Conservation (phyloP, 2,797 vertebrate species). For the Pitangus sulphuratus region DNA sequence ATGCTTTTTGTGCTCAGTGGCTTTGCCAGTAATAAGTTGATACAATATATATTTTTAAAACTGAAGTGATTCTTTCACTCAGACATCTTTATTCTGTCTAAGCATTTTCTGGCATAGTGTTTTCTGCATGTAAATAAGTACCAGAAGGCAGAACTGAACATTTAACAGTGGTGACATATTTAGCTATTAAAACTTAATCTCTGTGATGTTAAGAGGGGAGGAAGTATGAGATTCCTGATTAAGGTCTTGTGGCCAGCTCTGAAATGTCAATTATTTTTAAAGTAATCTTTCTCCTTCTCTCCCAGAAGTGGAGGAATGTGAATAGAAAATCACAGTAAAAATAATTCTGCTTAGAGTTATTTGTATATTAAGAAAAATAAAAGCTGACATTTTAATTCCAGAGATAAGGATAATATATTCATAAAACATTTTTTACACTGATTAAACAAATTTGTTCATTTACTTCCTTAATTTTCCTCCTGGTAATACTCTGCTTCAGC, state of each 20-base stretch:
- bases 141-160: not conserved
- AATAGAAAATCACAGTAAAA: not conserved
- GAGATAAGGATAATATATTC: not conserved
- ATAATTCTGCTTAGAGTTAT: not conserved
- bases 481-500: not conserved
- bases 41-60: not conserved
- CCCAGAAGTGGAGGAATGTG: not conserved
- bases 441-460: not conserved
- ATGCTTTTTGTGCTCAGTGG: not conserved
- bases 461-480: not conserved
- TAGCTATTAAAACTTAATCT: conserved; percentile 12
- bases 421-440: not conserved
- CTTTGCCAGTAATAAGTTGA: not conserved
- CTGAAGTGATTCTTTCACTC: not conserved
- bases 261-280: not conserved
- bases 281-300: not conserved
- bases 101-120: not conserved
- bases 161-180: not conserved
- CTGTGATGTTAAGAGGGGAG: not conserved
- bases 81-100: not conserved
- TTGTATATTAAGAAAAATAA: conserved; percentile 5
- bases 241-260: not conserved
- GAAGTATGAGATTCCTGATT: not conserved
- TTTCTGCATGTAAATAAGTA: not conserved
- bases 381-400: not conserved